phyloP scores from a whole-genome alignment of 2,797 vertebrate species.

The Tiaroga cobitis region DNA sequence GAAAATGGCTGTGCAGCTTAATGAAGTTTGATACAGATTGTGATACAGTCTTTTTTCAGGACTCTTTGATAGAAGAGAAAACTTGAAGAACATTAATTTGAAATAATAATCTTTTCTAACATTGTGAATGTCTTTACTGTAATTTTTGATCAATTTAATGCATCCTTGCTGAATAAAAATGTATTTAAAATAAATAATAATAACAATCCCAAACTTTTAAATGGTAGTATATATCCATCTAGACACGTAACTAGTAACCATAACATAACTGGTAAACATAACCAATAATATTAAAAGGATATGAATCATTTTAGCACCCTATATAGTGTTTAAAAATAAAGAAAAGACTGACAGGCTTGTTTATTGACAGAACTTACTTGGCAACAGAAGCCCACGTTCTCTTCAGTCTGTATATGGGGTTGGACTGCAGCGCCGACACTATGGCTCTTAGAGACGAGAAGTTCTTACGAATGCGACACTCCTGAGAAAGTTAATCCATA shows the following conservation, averaged over 20 bases:
- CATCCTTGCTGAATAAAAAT: not conserved
- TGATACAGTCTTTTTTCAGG: not conserved
- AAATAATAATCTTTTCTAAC: not conserved
- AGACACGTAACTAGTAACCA: not conserved
- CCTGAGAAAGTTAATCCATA: constrained; percentile 72
- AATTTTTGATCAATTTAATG: not conserved
- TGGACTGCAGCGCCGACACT: constrained; percentile 92
- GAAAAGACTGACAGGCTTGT: not conserved
- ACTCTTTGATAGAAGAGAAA: not conserved
- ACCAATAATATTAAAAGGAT: not conserved
- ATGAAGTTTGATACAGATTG: not conserved
- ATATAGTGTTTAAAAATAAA: not conserved
- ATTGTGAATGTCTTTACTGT: not conserved
- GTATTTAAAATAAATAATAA: not conserved
- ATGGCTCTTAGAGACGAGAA: constrained; percentile 96
- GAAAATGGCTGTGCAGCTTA: not conserved
- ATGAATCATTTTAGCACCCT: not conserved
- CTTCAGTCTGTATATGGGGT: constrained; percentile 91
- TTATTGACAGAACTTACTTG: constrained; percentile 81
- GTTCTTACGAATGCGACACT: constrained; percentile 95
- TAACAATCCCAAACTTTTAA: not conserved
- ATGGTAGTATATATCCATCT: not conserved
- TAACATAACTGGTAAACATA: not conserved
- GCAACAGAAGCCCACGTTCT: constrained; percentile 88
- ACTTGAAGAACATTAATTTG: not conserved